Base-by-base conservation (phyloP, 2,888 invertebrate genomes). In the Torymus auratus region DNA sequence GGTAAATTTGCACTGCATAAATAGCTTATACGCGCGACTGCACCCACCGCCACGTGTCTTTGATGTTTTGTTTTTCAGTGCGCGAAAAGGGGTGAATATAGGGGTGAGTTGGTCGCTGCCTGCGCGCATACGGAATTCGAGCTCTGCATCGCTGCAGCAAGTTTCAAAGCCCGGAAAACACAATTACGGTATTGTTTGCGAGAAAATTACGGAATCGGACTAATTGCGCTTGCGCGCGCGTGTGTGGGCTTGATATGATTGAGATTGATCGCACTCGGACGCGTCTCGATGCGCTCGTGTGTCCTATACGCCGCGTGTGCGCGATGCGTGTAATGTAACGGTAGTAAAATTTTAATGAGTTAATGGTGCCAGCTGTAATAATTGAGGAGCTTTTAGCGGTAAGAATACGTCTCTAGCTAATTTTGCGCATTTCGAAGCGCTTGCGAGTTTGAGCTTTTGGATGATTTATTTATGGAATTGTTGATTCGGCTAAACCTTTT, bases 381-480 rank as follows among this genome's bases (percentile, higher is more conserved):
- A 53, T 67, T 13, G 17, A 52, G 17, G 15, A 15, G n/a, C 13
- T n/a, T 14, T 67, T 14, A n/a, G 58, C 7, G 23, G 28, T 15
- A n/a, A 81, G 71, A 81, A 77, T 81, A n/a, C n/a, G 81, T 81
- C 80, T 61, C 75, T 83, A 73, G 80, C 79, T 79, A 41, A 41
- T 41, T 41, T 41, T 41, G 41, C 7, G 41, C 41, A 41, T 41
- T 41, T 41, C 5, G 41, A 7, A 41, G 7, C 41, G 7, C 7
- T 41, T 7, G 20, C 20, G 28, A 41, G 5, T 41, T 28, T 41
- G 41, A 41, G 41, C 7, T 41, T 41, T 41, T 41, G 5, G 7
- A 41, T n/a, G 41, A 41, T 41, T 41, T 41, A 41, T 41, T 41
- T 41, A 7, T 41, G 41, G 41, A 41, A 41, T 41, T 10, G 41